Percentiles rank a stretch among this genome's conserved stretches.
Conservation (phyloP, 53 echinoderm and acorn worm genomes). For the Hippasteria phrygiana region DNA sequence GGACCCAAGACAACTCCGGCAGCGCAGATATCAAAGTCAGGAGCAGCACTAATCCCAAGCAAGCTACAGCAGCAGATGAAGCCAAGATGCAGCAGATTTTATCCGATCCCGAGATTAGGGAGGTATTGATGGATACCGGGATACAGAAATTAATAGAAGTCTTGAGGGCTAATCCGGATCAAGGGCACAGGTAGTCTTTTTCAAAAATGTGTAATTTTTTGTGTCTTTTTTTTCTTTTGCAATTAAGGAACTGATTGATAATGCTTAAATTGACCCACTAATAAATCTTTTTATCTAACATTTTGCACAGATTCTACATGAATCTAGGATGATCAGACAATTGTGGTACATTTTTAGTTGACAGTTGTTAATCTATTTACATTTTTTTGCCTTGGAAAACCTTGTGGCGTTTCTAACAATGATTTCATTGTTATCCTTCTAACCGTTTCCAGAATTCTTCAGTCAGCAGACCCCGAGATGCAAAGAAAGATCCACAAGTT, state of each 20-base stretch:
- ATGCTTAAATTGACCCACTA: no score
- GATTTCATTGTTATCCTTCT: neutral
- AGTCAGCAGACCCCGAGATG: conserved; percentile 72
- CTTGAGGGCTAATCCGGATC: conserved; percentile 75
- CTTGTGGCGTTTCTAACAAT: no score
- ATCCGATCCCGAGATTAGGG: conserved; percentile 77
- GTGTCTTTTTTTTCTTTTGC: neutral
- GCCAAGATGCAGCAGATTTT: conserved; percentile 88
- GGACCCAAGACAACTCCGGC: conserved; percentile 40
- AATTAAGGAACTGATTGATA: neutral
- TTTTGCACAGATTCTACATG: no score
- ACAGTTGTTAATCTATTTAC: no score
- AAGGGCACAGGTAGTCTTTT: conserved; percentile 80
- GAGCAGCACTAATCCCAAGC: conserved; percentile 90
- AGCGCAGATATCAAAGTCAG: conserved; percentile 68
- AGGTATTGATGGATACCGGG: conserved; percentile 71
- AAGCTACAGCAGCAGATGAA: conserved; percentile 82
- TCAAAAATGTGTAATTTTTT: neutral
- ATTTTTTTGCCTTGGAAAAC: no score
- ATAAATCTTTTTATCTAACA: no score
- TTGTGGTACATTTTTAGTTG: no score
- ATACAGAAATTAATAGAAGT: conserved; percentile 77
- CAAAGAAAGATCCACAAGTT: conserved; percentile 84
- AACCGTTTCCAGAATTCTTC: conserved; percentile 73
- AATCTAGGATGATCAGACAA: no score